Percentiles rank a stretch among this genome's conserved stretches.
Conservation (phyloP, 2,797 vertebrate species). For the Parauchenoglanis ngamensis region DNA sequence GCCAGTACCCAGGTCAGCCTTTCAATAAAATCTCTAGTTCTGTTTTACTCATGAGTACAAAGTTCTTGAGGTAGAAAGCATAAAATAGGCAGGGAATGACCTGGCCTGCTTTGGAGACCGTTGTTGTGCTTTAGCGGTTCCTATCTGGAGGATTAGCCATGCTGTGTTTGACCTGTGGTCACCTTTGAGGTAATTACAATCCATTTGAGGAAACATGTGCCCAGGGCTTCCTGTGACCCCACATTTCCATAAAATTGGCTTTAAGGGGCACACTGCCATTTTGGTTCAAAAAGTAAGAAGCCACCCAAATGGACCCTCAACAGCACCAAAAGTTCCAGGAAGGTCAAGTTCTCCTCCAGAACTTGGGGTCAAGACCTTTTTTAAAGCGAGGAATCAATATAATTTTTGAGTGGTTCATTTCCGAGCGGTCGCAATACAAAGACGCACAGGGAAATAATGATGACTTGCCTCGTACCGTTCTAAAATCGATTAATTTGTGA, state of each 20-base stretch:
- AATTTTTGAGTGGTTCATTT: no score
- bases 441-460: not conserved
- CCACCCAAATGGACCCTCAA: conserved; percentile 8
- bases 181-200: conserved; percentile 58
- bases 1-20: not conserved
- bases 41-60: not conserved
- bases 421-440: not conserved
- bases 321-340: not conserved
- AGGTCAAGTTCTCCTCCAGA: conserved; percentile 14
- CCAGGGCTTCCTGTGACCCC: conserved; percentile 59
- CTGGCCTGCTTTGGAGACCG: conserved; percentile 22
- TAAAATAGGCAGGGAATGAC: not conserved
- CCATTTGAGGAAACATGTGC: conserved; percentile 58
- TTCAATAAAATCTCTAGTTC: not conserved
- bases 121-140: not conserved
- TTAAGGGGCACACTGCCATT: conserved; percentile 41
- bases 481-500: not conserved
- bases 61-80: not conserved
- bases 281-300: conserved; percentile 20
- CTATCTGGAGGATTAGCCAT: conserved; percentile 47
- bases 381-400: not conserved
- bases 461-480: no score
- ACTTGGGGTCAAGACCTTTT: not conserved
- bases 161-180: conserved; percentile 51
- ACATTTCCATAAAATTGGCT: conserved; percentile 56